Percentiles rank a stretch among this genome's conserved stretches.
phyloP scores from a whole-genome alignment of 1,140 invertebrate genomes.

The Nasonia giraulti region DNA sequence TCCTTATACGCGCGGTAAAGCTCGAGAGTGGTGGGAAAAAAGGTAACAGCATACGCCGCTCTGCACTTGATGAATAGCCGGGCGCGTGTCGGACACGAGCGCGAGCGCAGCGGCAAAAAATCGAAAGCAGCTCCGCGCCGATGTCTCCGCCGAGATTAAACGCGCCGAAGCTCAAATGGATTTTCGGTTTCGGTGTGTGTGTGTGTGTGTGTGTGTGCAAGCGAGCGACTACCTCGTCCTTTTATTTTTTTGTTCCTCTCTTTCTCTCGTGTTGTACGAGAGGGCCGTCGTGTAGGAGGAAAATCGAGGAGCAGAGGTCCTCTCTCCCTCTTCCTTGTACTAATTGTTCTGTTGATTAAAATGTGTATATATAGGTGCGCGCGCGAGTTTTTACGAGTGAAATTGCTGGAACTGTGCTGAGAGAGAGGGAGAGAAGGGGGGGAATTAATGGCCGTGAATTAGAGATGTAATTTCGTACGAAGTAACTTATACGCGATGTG shows the following conservation, averaged over 20 bases:
- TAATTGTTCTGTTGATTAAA: constrained; percentile 34
- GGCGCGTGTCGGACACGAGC: background rate
- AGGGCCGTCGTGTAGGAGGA: background rate
- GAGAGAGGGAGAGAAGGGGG: too few species aligned
- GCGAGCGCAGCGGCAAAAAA: background rate
- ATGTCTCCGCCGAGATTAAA: constrained; percentile 40
- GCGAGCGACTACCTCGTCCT: background rate
- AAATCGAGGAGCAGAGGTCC: background rate
- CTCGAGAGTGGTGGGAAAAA: background rate
- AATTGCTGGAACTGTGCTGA: background rate
- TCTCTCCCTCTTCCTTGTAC: background rate
- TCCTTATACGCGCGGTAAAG: constrained; percentile 16
- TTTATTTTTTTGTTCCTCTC: background rate
- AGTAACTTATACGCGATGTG: background rate
- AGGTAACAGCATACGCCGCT: background rate
- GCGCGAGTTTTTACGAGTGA: background rate
- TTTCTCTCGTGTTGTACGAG: background rate
- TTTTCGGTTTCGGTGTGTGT: constrained; percentile 12
- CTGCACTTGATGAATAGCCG: constrained; percentile 25
- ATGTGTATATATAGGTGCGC: background rate
- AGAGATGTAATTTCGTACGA: background rate
- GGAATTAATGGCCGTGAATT: background rate
- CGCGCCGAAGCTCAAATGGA: constrained; percentile 24
- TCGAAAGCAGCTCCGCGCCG: background rate
- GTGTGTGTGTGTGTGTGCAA: too few species aligned